Conservation (phyloP, 2,888 invertebrate species). For the Halocaridina rubra region DNA sequence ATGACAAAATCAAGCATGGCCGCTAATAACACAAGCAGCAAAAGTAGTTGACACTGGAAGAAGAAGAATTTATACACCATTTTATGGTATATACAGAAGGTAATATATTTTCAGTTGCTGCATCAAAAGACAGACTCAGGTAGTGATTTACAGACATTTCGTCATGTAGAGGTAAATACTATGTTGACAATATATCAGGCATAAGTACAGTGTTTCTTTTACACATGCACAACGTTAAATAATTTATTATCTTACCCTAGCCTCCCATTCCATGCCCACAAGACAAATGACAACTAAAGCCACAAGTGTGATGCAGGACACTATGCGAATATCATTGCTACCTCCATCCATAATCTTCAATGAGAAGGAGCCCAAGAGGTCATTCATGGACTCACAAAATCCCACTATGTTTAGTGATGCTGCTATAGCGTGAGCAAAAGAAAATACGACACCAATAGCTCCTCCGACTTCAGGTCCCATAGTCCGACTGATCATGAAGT, state of each 20-base stretch:
- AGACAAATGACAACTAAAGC: constrained; percentile 71
- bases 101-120: too few species aligned
- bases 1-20: constrained; percentile 91
- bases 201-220: too few species aligned
- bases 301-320: constrained; percentile 86
- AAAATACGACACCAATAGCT: constrained; percentile 74
- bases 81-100: too few species aligned
- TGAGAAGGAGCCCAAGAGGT: constrained; percentile 68
- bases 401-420: constrained; percentile 74
- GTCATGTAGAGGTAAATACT: too few species aligned
- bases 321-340: constrained; percentile 77
- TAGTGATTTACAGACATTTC: too few species aligned
- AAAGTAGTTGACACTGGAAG: constrained; percentile 83
- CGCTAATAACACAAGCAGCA: constrained; percentile 82
- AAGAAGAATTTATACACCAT: too few species aligned
- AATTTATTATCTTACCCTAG: constrained; percentile 86
- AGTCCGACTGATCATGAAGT: constrained; percentile 72
- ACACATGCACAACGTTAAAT: too few species aligned
- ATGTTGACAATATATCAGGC: too few species aligned
- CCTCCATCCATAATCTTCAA: constrained; percentile 77
- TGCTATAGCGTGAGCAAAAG: constrained; percentile 71
- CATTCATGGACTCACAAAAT: constrained; percentile 73
- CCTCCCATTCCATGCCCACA: constrained; percentile 97
- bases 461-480: constrained; percentile 93
- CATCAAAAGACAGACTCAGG: too few species aligned